These are phyloP conservation scores for Kryptopterus vitreolus DNA, from an alignment of 2,797 vertebrate species.

Conservation along the genomic window DNA sequence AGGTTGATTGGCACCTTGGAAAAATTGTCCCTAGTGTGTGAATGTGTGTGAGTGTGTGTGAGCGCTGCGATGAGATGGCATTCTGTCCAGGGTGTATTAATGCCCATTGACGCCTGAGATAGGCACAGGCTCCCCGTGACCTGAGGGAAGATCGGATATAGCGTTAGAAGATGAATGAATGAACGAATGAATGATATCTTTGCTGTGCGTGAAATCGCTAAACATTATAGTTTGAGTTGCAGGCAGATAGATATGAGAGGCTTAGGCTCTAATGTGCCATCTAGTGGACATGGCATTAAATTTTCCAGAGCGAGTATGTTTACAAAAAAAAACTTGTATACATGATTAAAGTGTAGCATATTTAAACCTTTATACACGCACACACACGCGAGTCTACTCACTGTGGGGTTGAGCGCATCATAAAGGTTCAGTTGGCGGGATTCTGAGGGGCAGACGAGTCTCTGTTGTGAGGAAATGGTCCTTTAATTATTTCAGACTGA, in stretches of 20 bases:
- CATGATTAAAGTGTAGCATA: too few species aligned
- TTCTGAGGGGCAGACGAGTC: background rate
- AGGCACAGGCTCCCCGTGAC: too few species aligned
- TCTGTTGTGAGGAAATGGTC: background rate
- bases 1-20: too few species aligned
- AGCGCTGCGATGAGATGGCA: too few species aligned
- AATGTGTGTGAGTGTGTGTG: too few species aligned
- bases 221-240: background rate
- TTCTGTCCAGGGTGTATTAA: too few species aligned
- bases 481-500: background rate
- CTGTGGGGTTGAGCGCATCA: background rate
- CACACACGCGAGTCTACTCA: too few species aligned
- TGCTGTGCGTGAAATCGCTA: background rate
- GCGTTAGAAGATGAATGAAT: too few species aligned
- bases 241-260: background rate
- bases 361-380: background rate
- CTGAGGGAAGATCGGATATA: too few species aligned
- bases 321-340: background rate
- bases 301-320: background rate
- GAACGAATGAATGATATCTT: too few species aligned
- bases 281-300: background rate
- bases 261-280: slow-evolving; percentile 1
- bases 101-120: too few species aligned
- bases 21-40: too few species aligned
- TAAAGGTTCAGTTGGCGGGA: background rate